Evolutionary conservation across 2,797 vertebrate genomes (phyloP).

Genomic region (Ammospiza maritima): DNA sequence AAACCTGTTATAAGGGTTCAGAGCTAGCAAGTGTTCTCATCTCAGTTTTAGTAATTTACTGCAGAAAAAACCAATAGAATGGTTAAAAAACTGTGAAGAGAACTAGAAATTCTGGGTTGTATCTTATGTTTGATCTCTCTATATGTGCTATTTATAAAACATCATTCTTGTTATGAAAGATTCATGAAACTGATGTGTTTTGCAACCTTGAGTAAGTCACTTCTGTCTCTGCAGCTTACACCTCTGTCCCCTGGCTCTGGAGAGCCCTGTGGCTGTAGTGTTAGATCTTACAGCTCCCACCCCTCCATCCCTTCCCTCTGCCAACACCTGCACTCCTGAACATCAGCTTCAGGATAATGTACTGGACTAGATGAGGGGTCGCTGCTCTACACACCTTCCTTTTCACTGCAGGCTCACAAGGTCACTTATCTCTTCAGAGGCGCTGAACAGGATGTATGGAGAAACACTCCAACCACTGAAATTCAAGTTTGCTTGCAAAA

Average conservation of each 20-base stretch:
- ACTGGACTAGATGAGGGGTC: not conserved
- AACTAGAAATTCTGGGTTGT: not conserved
- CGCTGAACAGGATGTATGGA: not conserved
- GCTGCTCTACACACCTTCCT: not conserved
- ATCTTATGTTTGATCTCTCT: conserved; percentile 12
- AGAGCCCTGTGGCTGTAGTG: not conserved
- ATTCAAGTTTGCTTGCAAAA: not conserved
- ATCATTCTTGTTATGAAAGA: conserved; percentile 14
- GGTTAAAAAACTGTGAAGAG: not conserved
- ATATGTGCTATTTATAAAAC: conserved; percentile 34
- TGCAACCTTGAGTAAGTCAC: conserved; percentile 25
- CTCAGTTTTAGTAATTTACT: conserved; percentile 6
- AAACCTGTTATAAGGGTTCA: not conserved
- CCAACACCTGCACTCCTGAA: not conserved
- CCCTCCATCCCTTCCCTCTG: not conserved
- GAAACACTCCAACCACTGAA: not conserved
- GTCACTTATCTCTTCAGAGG: not conserved
- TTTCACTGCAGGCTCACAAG: not conserved
- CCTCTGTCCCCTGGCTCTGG: not conserved
- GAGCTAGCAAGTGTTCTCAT: not conserved
- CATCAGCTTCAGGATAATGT: not conserved
- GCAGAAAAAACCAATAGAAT: not conserved
- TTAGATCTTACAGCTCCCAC: not conserved
- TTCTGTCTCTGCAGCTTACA: not conserved
- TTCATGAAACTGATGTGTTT: conserved; percentile 28